A percentile compares a stretch with the other conserved stretches of the same genome.
These are phyloP conservation scores for Calameuta idolon DNA, from an alignment of 2,888 invertebrate species.

Conservation along the genomic window DNA sequence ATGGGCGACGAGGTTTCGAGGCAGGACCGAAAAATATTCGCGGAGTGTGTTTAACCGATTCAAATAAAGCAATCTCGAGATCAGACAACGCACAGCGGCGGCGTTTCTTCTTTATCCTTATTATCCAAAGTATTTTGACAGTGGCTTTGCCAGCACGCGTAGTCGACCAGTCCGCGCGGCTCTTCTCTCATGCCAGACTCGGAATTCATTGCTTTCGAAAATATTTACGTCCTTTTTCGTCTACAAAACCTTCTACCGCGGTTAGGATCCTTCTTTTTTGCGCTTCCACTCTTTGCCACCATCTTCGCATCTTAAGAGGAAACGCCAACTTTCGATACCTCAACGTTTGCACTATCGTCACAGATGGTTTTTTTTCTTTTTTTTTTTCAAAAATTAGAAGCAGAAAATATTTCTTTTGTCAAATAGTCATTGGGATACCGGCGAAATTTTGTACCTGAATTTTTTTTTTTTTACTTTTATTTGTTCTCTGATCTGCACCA, in stretches of 20 bases:
- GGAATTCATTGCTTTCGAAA: conserved; percentile 49
- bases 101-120: conserved; percentile 41
- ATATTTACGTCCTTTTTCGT: conserved; percentile 42
- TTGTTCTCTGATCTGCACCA: conserved; percentile 4
- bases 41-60: conserved; percentile 46
- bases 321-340: background rate
- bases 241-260: background rate
- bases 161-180: background rate
- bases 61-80: conserved; percentile 58
- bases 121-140: conserved; percentile 34
- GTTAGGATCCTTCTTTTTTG: background rate
- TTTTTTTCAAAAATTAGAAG: background rate
- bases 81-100: conserved; percentile 48
- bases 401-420: background rate
- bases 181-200: conserved; percentile 8
- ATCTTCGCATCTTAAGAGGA: background rate
- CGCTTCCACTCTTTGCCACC: background rate
- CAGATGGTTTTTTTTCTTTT: no score
- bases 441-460: background rate
- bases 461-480: background rate
- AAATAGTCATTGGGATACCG: background rate
- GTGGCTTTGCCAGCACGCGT: conserved; percentile 13
- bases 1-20: conserved; percentile 16
- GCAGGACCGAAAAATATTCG: conserved; percentile 34
- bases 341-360: background rate